Base-by-base conservation (phyloP, 1,140 invertebrate species). In the Drosophila orosa region DNA sequence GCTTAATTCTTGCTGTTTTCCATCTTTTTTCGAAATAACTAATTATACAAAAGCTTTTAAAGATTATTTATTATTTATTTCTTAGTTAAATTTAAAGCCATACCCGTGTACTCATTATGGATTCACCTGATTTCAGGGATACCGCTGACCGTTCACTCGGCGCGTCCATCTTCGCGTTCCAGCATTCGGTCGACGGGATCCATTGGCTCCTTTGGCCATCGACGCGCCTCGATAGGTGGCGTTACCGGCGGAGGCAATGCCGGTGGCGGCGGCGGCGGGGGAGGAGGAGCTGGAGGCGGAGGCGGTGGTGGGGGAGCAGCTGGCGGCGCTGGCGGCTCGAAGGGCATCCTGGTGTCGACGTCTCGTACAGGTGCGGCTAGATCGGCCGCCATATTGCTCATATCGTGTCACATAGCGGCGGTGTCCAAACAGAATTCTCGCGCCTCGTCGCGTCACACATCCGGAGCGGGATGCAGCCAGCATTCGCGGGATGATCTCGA, bases 301-400 rank as follows among this genome's bases (percentile, higher is more conserved):
- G 61, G 65, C 27, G 66, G 40, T 19, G 67, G 42, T n/a, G 72
- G 31, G n/a, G 47, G 57, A 24, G 63, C 44, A 19, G 42, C 33
- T 25, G 35, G 54, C 15, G 63, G 52, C 15, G 94, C 47, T 40
- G 54, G 47, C 55, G 78, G 80, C 33, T 91, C 90, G n/a, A 92
- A 92, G 69, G 95, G 94, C 78, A 94, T 95, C 37, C 85, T 95
- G 52, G 95, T 95, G 80, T 95, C 95, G 77, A 94, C 95, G 74
- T 96, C 95, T 80, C 94, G 96, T 93, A 95, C 96, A 96, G 96
- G 96, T 96, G 96, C 96, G 94, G 96, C 96, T 93, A 95, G 96
- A 92, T 94, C 95, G 93, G 96, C 96, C 92, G 96, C 96, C 95
- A 96, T 97, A 95, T 96, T 97, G 95, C 95, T 97, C 93, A 96